Evolutionary conservation across 2,113 vertebrate species (phyloP), one percentile per base, ranked within the genome.

Genomic region (Sebastes schlegelii): DNA sequence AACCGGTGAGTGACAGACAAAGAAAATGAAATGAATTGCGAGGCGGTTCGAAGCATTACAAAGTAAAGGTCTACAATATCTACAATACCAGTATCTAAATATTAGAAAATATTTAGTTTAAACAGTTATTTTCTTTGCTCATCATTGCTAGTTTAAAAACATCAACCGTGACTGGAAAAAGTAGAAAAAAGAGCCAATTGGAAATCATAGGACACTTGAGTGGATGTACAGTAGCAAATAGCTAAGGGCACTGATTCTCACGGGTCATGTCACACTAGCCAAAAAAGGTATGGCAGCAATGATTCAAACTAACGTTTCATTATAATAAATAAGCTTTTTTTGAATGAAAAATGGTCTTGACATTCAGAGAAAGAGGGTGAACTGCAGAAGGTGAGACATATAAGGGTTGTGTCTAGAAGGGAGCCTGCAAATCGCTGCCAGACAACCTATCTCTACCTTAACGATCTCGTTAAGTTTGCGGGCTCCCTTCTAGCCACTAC

Each of bases 201-300:
- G 71, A 91, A 89, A 91, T 80, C 17, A 86, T 49, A 86, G 77
- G 68, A 87, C 82, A 86, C 75, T 86, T 81, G 17, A 69, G 79
- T 88, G 78, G 42, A 73, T 34, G 51, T 63, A 77, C 66, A 75
- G 61, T 19, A 60, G 77, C 14, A 55, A 51, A 55, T 74, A 70
- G 64, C 40, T 57, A 48, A 71, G 74, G 26, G 67, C 54, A 69
- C 48, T 62, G 55, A 65, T 48, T 79, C 43, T 71, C 51, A 42
- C 40, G 68, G 70, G 58, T 16, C 52, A 46, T 7, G 43, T 68
- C 55, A 48, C 34, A 64, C 34, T 42, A 26, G 26, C 46, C 49
- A 76, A 80, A 67, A 66, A 45, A 10, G 6, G 63, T 68, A 46
- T 65, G 63, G 43, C 64, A 16, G 49, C 19, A 69, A 82, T 58